Evolutionary conservation across 2,113 vertebrate genomes (phyloP).

Genomic region (Neoarius graeffei): DNA sequence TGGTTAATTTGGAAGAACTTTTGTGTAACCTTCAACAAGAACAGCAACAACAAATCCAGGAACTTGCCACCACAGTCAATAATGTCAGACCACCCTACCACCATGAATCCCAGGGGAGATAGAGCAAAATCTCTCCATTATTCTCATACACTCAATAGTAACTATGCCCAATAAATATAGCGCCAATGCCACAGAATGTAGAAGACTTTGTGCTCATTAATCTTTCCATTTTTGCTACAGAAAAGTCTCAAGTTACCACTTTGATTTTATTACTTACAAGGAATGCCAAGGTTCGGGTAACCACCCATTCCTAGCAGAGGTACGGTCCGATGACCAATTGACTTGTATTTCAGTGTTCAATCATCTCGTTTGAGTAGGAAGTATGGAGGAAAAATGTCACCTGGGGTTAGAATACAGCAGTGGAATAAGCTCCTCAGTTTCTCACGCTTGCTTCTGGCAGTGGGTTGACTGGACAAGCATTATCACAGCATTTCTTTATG

Average conservation of each 20-base stretch:
- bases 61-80: constrained; percentile 1
- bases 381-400: background rate
- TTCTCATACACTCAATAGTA: background rate
- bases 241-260: background rate
- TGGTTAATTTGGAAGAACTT: background rate
- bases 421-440: background rate
- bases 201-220: background rate
- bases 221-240: background rate
- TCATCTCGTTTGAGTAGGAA: background rate
- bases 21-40: background rate
- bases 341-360: background rate
- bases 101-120: background rate
- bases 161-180: background rate
- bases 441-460: constrained; percentile 1
- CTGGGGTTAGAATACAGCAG: background rate
- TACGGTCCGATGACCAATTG: background rate
- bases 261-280: background rate
- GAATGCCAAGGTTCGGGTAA: background rate
- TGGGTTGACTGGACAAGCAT: background rate
- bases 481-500: background rate
- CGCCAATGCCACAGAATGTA: background rate
- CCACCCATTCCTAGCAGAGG: background rate
- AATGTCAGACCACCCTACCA: background rate
- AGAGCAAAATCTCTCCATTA: background rate
- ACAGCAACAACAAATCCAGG: background rate